A percentile compares a stretch with the other conserved stretches of the same genome.
phyloP scores from a whole-genome alignment of 2,888 invertebrate genomes.

The Mythimna pallens region DNA sequence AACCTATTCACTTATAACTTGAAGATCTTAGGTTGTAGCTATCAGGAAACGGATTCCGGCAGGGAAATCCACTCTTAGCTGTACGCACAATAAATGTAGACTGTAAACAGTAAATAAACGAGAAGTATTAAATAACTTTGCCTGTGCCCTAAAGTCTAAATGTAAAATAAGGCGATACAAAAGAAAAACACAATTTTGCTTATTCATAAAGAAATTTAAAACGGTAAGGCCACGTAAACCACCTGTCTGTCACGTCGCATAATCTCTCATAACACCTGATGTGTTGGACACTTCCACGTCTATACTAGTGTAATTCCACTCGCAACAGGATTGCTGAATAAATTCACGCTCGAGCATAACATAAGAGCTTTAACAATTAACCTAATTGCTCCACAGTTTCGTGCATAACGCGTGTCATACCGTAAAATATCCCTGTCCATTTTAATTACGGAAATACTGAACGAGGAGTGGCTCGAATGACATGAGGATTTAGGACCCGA shows the following conservation, averaged over 20 bases:
- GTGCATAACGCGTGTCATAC: conserved; percentile 73
- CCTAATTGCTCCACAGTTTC: conserved; percentile 75
- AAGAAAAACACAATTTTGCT: neutral
- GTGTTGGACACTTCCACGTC: conserved; percentile 28
- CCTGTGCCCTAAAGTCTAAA: neutral
- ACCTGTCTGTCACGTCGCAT: conserved; percentile 9
- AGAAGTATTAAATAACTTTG: neutral
- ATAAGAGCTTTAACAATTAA: conserved; percentile 68
- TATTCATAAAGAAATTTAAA: neutral
- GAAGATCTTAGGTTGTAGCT: too few relatives aligned
- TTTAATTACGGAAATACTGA: conserved; percentile 81
- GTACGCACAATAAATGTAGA: neutral
- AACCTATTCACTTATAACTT: too few relatives aligned
- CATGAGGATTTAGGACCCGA: conserved; percentile 72
- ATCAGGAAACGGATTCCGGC: too few relatives aligned
- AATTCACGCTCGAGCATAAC: conserved; percentile 52
- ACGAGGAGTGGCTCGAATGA: conserved; percentile 72
- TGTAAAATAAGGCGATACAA: neutral
- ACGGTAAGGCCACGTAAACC: conserved; percentile 2
- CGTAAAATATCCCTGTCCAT: conserved; percentile 78
- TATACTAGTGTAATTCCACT: conserved; percentile 28
- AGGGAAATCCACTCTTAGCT: too few relatives aligned
- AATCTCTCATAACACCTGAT: conserved; percentile 11
- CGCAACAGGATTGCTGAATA: conserved; percentile 37
- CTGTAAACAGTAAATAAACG: neutral